These are phyloP conservation scores for Paracanthobrama guichenoti DNA, from an alignment of 2,113 vertebrate species.

Conservation along the genomic window DNA sequence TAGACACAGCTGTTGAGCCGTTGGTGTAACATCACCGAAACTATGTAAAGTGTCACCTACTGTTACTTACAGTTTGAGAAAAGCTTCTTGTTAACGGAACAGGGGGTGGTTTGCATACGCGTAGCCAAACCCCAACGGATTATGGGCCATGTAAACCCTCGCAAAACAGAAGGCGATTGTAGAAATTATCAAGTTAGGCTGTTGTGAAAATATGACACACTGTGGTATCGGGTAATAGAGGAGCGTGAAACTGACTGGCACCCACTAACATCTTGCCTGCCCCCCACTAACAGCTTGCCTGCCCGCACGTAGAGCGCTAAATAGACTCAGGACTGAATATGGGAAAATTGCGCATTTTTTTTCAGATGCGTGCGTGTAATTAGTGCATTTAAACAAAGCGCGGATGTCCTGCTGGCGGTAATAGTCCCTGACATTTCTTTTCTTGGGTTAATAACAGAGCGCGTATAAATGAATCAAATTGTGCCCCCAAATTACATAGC, in stretches of 20 bases:
- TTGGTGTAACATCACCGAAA: slow-evolving; percentile 4
- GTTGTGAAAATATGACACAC: slow-evolving; percentile 70
- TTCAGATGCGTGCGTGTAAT: slow-evolving; percentile 78
- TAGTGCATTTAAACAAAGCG: slow-evolving; percentile 84
- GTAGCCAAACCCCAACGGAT: slow-evolving; percentile 37
- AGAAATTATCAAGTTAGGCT: slow-evolving; percentile 65
- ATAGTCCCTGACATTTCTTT: slow-evolving; percentile 83
- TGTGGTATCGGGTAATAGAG: slow-evolving; percentile 55
- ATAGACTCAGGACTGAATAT: slow-evolving; percentile 71
- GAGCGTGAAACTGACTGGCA: slow-evolving; percentile 60
- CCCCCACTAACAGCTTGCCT: slow-evolving; percentile 70
- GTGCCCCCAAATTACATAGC: slow-evolving; percentile 83
- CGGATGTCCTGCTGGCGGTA: slow-evolving; percentile 81
- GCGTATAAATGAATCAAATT: slow-evolving; percentile 84
- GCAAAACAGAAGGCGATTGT: slow-evolving; percentile 51
- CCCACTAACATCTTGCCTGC: slow-evolving; percentile 70
- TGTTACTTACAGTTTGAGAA: slow-evolving; percentile 25
- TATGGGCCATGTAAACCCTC: slow-evolving; percentile 36
- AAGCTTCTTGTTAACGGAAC: slow-evolving; percentile 14
- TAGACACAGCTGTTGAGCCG: slow-evolving; percentile 28
- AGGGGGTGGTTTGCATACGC: slow-evolving; percentile 21
- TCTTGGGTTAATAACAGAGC: slow-evolving; percentile 84
- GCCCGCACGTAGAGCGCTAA: slow-evolving; percentile 70
- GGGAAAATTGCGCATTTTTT: slow-evolving; percentile 70
- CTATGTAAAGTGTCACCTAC: slow-evolving; percentile 33